Evolutionary conservation across 2,888 invertebrate genomes (phyloP).

Genomic region (Hanleya hanleyi): DNA sequence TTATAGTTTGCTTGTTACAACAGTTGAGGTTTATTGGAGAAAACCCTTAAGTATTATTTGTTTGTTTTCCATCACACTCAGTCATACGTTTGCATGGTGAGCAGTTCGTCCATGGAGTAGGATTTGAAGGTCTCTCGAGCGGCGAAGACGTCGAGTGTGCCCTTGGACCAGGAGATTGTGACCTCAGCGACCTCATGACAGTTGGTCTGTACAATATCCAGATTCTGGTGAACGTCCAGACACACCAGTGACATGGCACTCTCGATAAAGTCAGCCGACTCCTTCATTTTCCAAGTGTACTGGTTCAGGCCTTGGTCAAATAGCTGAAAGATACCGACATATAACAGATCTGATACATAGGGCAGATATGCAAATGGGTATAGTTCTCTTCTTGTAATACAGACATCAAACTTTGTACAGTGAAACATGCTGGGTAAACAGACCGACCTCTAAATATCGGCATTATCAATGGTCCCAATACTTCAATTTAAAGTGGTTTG

Average conservation of each 20-base stretch:
- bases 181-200: slow-evolving; percentile 67
- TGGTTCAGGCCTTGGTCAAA: slow-evolving; percentile 69
- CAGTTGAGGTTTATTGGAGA: too few relatives aligned
- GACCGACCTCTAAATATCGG: too few relatives aligned
- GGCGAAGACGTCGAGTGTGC: slow-evolving; percentile 66
- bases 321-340: slow-evolving; percentile 52
- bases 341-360: too few relatives aligned
- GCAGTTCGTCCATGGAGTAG: slow-evolving; percentile 68
- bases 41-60: too few relatives aligned
- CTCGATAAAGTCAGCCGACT: slow-evolving; percentile 72
- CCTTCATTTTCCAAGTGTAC: slow-evolving; percentile 72
- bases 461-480: too few relatives aligned
- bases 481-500: too few relatives aligned
- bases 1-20: too few relatives aligned
- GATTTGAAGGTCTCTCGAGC: slow-evolving; percentile 51
- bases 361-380: too few relatives aligned
- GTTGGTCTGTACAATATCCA: slow-evolving; percentile 71
- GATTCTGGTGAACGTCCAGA: slow-evolving; percentile 68
- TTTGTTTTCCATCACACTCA: too few relatives aligned
- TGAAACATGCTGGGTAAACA: too few relatives aligned
- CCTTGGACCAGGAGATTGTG: slow-evolving; percentile 68
- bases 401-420: too few relatives aligned
- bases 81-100: slow-evolving; percentile 63
- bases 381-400: too few relatives aligned
- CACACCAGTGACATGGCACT: slow-evolving; percentile 70